These are phyloP conservation scores for Aporophyla lueneburgensis DNA, from an alignment of 2,888 invertebrate species.

Conservation along the genomic window DNA sequence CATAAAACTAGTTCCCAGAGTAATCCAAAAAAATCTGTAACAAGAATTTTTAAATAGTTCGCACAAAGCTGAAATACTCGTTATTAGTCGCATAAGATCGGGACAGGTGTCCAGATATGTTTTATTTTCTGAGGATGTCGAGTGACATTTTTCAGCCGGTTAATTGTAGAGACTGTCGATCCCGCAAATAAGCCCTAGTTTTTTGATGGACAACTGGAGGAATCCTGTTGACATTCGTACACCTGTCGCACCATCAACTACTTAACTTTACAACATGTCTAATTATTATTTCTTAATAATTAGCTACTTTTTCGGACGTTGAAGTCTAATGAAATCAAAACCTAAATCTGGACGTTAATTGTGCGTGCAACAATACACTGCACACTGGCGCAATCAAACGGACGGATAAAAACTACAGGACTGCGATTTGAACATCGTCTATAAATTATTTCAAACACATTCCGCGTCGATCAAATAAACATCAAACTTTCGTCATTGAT, in stretches of 20 bases:
- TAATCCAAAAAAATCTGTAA: constrained; percentile 67
- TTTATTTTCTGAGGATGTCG: constrained; percentile 84
- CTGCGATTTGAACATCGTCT: constrained; percentile 66
- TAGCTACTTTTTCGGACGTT: constrained; percentile 6
- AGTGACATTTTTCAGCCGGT: constrained; percentile 87
- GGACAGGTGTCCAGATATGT: constrained; percentile 81
- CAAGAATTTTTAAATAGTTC: constrained; percentile 66
- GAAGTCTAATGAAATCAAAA: constrained; percentile 21
- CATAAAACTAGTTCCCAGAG: constrained; percentile 59
- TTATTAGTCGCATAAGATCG: constrained; percentile 72
- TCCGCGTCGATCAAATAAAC: constrained; percentile 71
- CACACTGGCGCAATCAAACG: constrained; percentile 52
- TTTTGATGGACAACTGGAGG: constrained; percentile 80
- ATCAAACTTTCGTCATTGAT: constrained; percentile 72
- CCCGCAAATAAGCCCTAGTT: constrained; percentile 81
- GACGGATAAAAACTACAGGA: constrained; percentile 57
- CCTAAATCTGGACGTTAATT: constrained; percentile 38
- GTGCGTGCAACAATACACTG: constrained; percentile 42
- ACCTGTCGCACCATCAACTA: constrained; percentile 74
- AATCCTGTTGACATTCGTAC: constrained; percentile 80
- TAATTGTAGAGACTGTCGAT: constrained; percentile 80
- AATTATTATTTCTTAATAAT: constrained; percentile 63
- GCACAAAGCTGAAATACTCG: constrained; percentile 67
- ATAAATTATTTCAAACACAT: constrained; percentile 72
- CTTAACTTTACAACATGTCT: constrained; percentile 64